Percentiles rank a stretch among this genome's conserved stretches.
Evolutionary conservation across 2,888 invertebrate species (phyloP).

Genomic region (Pandemis heparana): DNA sequence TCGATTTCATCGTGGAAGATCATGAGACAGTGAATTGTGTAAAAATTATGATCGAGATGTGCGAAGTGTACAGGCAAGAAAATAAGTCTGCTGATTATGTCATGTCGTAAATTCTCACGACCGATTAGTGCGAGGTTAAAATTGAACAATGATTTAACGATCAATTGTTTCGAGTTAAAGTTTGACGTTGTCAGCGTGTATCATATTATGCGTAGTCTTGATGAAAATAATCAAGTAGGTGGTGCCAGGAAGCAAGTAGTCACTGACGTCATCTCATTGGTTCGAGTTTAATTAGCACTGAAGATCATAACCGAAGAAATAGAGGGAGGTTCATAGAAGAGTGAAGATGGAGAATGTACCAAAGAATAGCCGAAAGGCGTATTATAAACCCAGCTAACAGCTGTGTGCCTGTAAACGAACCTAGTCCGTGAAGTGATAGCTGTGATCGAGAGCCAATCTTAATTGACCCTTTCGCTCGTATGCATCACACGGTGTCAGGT

Average conservation of each 20-base stretch:
- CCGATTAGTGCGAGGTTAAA: constrained; percentile 29
- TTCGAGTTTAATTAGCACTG: not conserved
- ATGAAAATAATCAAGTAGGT: constrained; percentile 2
- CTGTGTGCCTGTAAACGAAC: too few relatives aligned
- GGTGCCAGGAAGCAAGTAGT: not conserved
- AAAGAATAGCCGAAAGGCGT: too few relatives aligned
- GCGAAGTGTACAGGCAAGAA: constrained; percentile 16
- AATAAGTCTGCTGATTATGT: constrained; percentile 36
- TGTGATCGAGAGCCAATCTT: too few relatives aligned
- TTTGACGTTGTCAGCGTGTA: not conserved
- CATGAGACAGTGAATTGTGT: not conserved
- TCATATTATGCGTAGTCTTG: not conserved
- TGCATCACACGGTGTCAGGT: too few relatives aligned
- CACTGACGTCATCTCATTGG: not conserved
- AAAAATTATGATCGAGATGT: constrained; percentile 20
- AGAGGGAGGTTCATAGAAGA: not conserved
- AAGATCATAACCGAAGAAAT: not conserved
- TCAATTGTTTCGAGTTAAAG: constrained; percentile 22
- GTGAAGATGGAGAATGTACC: not conserved
- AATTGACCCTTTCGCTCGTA: too few relatives aligned
- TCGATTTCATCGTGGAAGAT: constrained; percentile 12
- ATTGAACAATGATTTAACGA: constrained; percentile 29
- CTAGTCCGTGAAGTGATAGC: too few relatives aligned
- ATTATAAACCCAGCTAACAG: too few relatives aligned
- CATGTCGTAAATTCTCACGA: constrained; percentile 34